Evolutionary conservation across 2,797 vertebrate species (phyloP), one percentile per base, ranked within the genome.

Genomic region (Myripristis murdjan): DNA sequence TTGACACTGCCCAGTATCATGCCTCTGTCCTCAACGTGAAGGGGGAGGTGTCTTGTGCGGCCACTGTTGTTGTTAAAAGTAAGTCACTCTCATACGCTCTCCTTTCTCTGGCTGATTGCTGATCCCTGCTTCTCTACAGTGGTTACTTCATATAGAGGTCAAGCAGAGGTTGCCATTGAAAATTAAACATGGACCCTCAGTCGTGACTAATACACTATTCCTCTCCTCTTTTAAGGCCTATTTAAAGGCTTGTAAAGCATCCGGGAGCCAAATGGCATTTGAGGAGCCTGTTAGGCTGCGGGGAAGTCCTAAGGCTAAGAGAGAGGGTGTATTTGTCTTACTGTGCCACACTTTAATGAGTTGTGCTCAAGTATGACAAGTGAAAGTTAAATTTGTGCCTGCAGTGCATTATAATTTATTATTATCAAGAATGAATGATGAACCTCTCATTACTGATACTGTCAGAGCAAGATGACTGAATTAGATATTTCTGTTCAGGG

Each of bases 11-110:
- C 65, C 95, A 97, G 81, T 99, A 99, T 81, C 87, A 89, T 14
- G 94, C 89, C 66, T 99, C 98, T 6, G 97, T 96, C 6, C 97
- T 99, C 91, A 99, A 99, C 0, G 90, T 97, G 31, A 98, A 97
- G 93, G 98, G 98, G 81, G 98, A 98, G 83, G 73, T 91, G 66
- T 98, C 98, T 0, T 92, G 91, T 15, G 95, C 95, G 56, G 96
- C 98, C 23, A 95, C 97, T 0, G 39, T 99, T 24, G 97, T 99
- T 85, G 94, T 99, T 59, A 99, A 99, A 93, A 96, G 98, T 99
- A 96, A 24, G 98, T 95, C 86, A 9, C 2, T 23, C 22, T 54
- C 37, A 9, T 57, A 95, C 86, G 9, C 2, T 23, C 22, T 54
- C 37, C 9, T 57, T 23, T 39, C 15, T 14, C 20, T 22, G 12